phyloP scores from a whole-genome alignment of 2,888 invertebrate species.

The Vesta saturnalis region DNA sequence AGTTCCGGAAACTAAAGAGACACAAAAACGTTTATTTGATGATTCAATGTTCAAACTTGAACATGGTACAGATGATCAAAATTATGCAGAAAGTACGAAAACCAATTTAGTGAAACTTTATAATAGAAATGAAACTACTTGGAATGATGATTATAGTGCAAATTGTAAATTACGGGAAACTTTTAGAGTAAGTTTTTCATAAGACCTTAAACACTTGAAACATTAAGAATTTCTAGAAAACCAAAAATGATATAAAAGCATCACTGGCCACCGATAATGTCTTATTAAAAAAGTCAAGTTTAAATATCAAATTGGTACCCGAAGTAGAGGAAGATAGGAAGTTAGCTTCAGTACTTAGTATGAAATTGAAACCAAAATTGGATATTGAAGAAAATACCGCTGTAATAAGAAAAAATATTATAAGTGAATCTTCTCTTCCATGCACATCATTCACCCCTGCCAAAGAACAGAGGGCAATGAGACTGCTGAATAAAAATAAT shows the following conservation, averaged over 20 bases:
- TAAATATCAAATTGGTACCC: constrained; percentile 80
- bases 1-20: constrained; percentile 91
- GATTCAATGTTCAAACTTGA: constrained; percentile 99
- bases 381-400: constrained; percentile 68
- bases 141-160: constrained; percentile 93
- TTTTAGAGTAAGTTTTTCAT: constrained; percentile 79
- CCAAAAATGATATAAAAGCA: constrained; percentile 79
- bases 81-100: constrained; percentile 74
- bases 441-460: constrained; percentile 52
- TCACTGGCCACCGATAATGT: constrained; percentile 74
- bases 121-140: constrained; percentile 80
- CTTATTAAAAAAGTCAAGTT: constrained; percentile 77
- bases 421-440: constrained; percentile 56
- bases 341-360: constrained; percentile 79
- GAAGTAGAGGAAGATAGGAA: constrained; percentile 84
- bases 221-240: constrained; percentile 64
- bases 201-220: not conserved
- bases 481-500: constrained; percentile 46
- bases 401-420: constrained; percentile 53
- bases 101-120: constrained; percentile 80
- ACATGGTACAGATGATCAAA: constrained; percentile 85
- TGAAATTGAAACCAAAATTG: constrained; percentile 72
- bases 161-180: constrained; percentile 85
- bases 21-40: constrained; percentile 87
- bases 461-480: constrained; percentile 57